These are phyloP conservation scores for Columba janthina DNA, from an alignment of 2,113 vertebrate genomes.

Conservation along the genomic window DNA sequence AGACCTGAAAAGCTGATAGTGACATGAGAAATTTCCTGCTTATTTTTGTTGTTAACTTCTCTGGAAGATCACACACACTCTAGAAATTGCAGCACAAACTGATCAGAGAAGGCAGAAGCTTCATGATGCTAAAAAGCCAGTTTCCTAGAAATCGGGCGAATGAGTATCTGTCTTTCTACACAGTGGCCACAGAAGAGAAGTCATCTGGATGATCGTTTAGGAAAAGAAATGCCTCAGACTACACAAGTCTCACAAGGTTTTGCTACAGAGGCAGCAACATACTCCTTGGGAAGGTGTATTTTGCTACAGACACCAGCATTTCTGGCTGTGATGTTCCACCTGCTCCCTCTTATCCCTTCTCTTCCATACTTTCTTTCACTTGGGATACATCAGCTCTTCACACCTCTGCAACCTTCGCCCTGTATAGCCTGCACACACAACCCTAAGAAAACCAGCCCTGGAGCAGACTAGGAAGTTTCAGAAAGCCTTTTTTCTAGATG, in stretches of 20 bases:
- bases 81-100: background rate
- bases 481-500: background rate
- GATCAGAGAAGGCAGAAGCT: background rate
- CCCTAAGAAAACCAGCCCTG: background rate
- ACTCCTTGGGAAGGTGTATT: background rate
- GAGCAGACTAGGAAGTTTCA: background rate
- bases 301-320: background rate
- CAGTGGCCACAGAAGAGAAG: background rate
- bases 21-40: background rate
- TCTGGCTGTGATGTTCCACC: background rate
- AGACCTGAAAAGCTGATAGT: background rate
- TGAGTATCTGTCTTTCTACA: background rate
- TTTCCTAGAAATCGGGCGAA: background rate
- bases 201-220: accelerated
- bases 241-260: background rate
- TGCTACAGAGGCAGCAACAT: background rate
- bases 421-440: background rate
- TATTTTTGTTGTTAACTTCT: background rate
- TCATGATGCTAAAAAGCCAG: background rate
- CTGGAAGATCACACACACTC: background rate
- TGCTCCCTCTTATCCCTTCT: background rate
- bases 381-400: background rate
- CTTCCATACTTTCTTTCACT: background rate
- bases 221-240: background rate
- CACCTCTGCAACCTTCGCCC: background rate